phyloP scores from a whole-genome alignment of 2,888 invertebrate genomes.

The Caenorhabditis imperialis region DNA sequence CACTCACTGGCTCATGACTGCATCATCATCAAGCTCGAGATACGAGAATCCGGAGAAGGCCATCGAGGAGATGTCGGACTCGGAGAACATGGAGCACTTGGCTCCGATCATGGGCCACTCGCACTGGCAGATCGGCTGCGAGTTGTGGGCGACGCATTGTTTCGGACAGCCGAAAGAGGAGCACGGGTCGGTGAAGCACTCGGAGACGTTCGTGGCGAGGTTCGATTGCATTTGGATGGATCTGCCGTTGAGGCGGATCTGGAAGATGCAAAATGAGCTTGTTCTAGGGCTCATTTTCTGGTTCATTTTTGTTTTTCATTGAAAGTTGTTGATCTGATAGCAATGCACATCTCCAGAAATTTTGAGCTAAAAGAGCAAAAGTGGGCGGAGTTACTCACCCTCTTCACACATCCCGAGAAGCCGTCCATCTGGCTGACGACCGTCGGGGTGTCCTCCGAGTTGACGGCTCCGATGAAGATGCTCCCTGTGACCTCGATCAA shows the following conservation, averaged over 20 bases:
- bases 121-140: conserved; percentile 56
- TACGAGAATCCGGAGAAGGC: conserved; percentile 57
- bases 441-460: conserved; percentile 13
- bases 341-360: no score
- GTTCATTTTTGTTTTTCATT: no score
- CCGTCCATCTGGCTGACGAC: conserved; percentile 25
- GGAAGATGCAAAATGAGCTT: neutral
- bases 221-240: conserved; percentile 33
- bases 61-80: conserved; percentile 50
- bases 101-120: conserved; percentile 57
- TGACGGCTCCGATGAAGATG: conserved; percentile 27
- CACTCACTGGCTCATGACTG: conserved; percentile 65
- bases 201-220: conserved; percentile 37
- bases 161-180: conserved; percentile 54
- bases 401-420: conserved; percentile 58
- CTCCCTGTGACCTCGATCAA: conserved; percentile 26
- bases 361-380: no score
- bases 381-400: conserved; percentile 38
- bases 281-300: neutral
- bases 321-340: no score
- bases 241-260: conserved; percentile 60
- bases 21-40: conserved; percentile 57
- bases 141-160: conserved; percentile 52
- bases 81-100: conserved; percentile 28
- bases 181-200: conserved; percentile 64